phyloP scores from a whole-genome alignment of 2,113 vertebrate genomes.

The Pangasianodon gigas region DNA sequence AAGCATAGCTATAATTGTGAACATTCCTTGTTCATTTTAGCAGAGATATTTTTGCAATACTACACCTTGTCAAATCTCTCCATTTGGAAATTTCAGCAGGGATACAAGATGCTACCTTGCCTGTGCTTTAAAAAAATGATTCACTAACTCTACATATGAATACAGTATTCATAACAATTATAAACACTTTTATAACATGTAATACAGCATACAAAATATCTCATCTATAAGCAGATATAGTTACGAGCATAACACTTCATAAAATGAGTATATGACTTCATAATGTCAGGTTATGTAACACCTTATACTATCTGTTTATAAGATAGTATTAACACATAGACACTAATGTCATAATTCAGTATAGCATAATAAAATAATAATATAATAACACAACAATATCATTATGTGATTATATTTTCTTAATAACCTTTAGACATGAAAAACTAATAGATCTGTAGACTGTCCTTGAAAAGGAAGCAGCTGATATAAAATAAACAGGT shows the following conservation, averaged over 20 bases:
- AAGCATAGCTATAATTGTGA: neutral
- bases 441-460: neutral
- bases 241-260: neutral
- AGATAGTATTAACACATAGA: neutral
- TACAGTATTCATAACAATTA: neutral
- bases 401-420: neutral
- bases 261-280: neutral
- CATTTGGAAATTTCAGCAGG: neutral
- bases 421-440: neutral
- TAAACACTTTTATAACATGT: neutral
- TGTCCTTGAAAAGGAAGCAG: neutral
- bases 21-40: neutral
- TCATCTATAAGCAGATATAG: neutral
- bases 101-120: neutral
- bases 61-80: neutral
- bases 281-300: neutral
- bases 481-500: neutral
- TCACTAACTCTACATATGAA: neutral
- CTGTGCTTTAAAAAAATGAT: neutral
- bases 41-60: neutral
- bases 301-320: neutral
- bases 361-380: neutral
- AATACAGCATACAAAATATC: neutral
- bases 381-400: neutral
- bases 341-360: neutral